phyloP scores from a whole-genome alignment of 64 coral and sea anemone genomes.

The Stylophora pistillata region DNA sequence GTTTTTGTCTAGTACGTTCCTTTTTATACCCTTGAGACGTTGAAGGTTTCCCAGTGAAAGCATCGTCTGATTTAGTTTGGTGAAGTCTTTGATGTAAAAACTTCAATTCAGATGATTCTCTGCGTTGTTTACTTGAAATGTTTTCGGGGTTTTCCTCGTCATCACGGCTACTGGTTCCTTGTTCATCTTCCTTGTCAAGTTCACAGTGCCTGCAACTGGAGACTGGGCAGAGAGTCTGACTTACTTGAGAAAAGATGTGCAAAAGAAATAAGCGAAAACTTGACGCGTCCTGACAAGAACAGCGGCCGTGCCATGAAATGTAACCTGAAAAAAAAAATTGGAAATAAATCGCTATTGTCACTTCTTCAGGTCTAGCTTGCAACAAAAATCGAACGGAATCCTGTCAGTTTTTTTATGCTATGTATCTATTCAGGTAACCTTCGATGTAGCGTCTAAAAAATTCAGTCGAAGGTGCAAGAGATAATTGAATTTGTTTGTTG shows the following conservation, averaged over 20 bases:
- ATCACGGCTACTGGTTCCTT: not conserved
- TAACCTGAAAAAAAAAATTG: slow-evolving; percentile 12
- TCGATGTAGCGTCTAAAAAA: too few species aligned
- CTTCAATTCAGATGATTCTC: not conserved
- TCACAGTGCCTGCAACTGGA: not conserved
- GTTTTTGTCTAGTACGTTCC: not conserved
- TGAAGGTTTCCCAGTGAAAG: not conserved
- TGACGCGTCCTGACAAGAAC: not conserved
- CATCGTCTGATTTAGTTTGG: not conserved
- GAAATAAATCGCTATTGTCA: not conserved
- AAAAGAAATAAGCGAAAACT: slow-evolving; percentile 13
- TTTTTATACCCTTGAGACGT: not conserved
- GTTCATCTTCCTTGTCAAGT: slow-evolving; percentile 5
- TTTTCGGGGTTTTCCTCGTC: not conserved
- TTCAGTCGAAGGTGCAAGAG: too few species aligned
- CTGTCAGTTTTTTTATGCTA: too few species aligned
- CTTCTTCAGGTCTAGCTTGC: not conserved
- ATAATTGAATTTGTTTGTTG: too few species aligned
- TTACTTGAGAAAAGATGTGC: slow-evolving; percentile 38
- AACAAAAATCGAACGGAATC: too few species aligned
- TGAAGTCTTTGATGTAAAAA: slow-evolving; percentile 31
- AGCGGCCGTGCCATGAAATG: slow-evolving; percentile 61
- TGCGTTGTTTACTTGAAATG: not conserved
- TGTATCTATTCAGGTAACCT: too few species aligned
- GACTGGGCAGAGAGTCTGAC: not conserved